Conservation (phyloP, 53 echinoderm and acorn worm species). For the Echinometra lucunter region DNA sequence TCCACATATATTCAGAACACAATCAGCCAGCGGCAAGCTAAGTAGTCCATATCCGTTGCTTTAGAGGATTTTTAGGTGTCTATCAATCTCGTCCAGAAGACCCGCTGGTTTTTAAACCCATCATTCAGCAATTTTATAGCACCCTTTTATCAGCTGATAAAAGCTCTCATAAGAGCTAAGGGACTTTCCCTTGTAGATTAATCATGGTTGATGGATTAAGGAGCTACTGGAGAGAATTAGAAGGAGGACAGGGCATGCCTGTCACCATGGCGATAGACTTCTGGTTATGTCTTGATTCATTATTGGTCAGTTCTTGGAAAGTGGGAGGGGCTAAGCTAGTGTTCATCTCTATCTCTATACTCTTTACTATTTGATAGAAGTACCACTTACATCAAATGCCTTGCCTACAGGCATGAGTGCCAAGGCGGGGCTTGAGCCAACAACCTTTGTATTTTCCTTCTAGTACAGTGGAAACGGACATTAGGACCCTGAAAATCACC, state of each 20-base stretch:
- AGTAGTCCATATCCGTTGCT: neutral
- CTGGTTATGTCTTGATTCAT: neutral
- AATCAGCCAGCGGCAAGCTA: neutral
- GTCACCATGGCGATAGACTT: neutral
- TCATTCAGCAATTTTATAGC: neutral
- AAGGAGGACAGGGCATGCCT: neutral
- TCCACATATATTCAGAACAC: neutral
- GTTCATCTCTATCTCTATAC: neutral
- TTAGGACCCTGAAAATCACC: too few species aligned
- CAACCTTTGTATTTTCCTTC: neutral
- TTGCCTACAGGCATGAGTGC: neutral
- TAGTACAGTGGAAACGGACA: too few species aligned
- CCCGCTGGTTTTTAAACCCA: neutral
- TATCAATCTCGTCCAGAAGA: neutral
- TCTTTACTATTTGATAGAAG: neutral
- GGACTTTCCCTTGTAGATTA: neutral
- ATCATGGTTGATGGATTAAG: neutral
- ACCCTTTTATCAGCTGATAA: neutral
- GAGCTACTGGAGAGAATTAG: neutral
- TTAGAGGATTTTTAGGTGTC: neutral
- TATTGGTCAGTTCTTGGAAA: neutral
- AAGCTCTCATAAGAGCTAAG: neutral
- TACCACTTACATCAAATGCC: neutral
- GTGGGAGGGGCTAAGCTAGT: neutral
- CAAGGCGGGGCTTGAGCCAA: neutral